phyloP scores from a whole-genome alignment of 2,888 invertebrate genomes.

The Lingula anatina region DNA sequence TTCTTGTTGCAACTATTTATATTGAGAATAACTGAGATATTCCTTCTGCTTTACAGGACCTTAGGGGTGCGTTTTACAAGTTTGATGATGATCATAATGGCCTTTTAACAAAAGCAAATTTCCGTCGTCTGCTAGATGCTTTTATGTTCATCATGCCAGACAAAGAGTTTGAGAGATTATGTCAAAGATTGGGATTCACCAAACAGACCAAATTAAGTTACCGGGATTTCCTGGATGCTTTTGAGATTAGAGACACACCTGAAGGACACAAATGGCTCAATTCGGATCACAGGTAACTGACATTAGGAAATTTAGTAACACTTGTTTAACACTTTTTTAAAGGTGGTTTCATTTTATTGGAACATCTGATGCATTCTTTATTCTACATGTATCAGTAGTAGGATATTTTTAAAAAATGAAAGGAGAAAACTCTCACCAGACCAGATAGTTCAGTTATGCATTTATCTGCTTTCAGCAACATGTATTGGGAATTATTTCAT shows the following conservation, averaged over 20 bases:
- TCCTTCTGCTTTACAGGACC: constrained; percentile 30
- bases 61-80: constrained; percentile 47
- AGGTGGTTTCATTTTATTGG: no score
- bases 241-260: constrained; percentile 41
- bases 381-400: no score
- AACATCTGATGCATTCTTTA: no score
- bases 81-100: constrained; percentile 46
- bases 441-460: no score
- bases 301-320: no score
- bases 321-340: not conserved
- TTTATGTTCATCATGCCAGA: constrained; percentile 42
- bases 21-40: no score
- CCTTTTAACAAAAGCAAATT: constrained; percentile 33
- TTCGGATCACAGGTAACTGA: constrained; percentile 41
- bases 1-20: no score
- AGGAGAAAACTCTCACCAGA: no score
- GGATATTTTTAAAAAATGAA: no score
- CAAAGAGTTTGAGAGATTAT: constrained; percentile 41
- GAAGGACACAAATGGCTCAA: constrained; percentile 48
- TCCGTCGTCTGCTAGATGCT: constrained; percentile 40
- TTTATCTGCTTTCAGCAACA: not conserved
- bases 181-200: constrained; percentile 31
- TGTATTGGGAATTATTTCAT: not conserved
- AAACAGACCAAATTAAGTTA: constrained; percentile 34
- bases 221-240: constrained; percentile 38